Evolutionary conservation across 35 echinoderm and acorn worm species (phyloP), one percentile per base, ranked within the genome.

Genomic region (Lytechinus pictus): DNA sequence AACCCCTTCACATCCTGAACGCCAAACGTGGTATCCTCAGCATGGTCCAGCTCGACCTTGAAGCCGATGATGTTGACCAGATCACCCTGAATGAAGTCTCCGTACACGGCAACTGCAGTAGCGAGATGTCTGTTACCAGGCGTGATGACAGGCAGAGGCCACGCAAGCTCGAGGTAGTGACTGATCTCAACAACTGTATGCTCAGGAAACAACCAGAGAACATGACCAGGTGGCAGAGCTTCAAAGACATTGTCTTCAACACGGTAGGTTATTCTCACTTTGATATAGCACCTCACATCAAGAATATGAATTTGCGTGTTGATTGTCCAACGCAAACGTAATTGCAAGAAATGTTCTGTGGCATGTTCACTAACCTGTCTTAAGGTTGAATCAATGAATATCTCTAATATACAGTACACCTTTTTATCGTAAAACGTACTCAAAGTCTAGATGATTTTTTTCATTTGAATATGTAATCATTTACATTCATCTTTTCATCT

Each of bases 1-100:
- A 99, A 87, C 94, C 95, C 57, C 52, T 96, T 54, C 87, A 97
- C 52, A 96, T 98, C 27, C 86, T 96, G 27, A 99, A 99, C 95
- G 56, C 96, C 27, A 99, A 98, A 96, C 97, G 89, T 94, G 98
- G 97, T 97, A 97, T 99, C 53, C 91, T 98, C 94, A 96, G 93
- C 94, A 94, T 94, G 52, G 27, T 98, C 4, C 97, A 97, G 92
- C 91, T 98, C 66, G 90, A 97, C 21, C 52, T 86, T 13, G 91
- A 86, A 86, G 95, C 94, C 58, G 79, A 92, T 14, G 57, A 94
- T 33, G 54, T 89, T 8, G 79, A 94, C 33, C 94, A 97, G 21
- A 54, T 53, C 28, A 89, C 71, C 16, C 53, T 95, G 10, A 9
- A 96, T 27, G 94, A 96, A 6, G 89, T 96, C 12, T 92, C 97